Base-by-base conservation (phyloP, 2,797 vertebrate species). In the Gadopsis bispinosus region DNA sequence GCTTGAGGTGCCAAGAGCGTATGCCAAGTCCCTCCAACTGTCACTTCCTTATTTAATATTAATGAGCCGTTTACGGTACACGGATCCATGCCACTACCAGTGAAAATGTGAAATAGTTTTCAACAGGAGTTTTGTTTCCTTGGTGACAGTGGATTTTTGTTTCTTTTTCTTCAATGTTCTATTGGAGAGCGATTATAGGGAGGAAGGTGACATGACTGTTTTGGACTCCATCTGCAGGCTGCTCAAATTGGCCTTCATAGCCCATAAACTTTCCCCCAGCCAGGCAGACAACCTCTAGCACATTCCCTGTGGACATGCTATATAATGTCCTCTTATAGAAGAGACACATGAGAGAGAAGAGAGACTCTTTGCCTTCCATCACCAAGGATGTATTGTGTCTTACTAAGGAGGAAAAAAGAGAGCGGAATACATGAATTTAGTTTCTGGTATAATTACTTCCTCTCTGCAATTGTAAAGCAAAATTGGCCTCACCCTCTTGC, bases 41-140 rank as follows among this genome's bases (percentile, higher is more conserved):
- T 91, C 93, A 93, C 88, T 92, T 93, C 88, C 90, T 91, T 85
- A 75, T 92, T 92, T 78, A 92, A 91, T 93, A 94, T 92, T 94
- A 90, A 95, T 93, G 91, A 94, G 86, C 72, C 72, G 47, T 90
- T 90, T 83, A 87, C 66, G 82, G 26, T 75, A 80, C 84, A 83
- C 80, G 87, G 83, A 87, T 74, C 35, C 61, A 73, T 75, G 67
- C 81, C 80, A 77, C 60, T 43, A 58, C 62, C 59, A 63, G 73
- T 73, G 67, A 58, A 80, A 73, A 58, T 72, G 62, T 77, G 51
- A 69, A 76, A 75, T 81, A 81, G 61, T 70, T 80, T 75, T 75
- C 7, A 71, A 73, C 63, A 50, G 59, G 17, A 78, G 13, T 41
- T 76, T 61, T 69, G 75, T 81, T 83, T 79, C 72, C 68, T 66